Evolutionary conservation across 2,797 vertebrate species (phyloP), one percentile per base, ranked within the genome.

Genomic region (Alca torda): DNA sequence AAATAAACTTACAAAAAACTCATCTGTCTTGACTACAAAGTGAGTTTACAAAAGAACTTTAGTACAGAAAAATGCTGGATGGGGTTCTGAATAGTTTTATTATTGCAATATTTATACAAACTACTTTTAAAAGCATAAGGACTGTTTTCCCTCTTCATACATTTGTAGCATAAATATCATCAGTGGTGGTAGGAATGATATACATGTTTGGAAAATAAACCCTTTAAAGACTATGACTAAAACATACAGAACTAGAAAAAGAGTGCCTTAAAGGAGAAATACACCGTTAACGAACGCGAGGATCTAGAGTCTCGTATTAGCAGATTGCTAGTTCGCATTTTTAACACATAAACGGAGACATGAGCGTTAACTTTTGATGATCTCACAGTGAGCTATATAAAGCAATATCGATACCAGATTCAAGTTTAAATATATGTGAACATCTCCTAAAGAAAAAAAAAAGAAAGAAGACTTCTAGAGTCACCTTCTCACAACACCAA

Each of bases 1-100:
- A 96, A 94, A 94, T 95, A 96, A 96, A 96, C 89, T 73, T 90
- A 74, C 21, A 91, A 92, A 95, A 95, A 95, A 48, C 64, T 63
- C 74, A 80, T 87, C 43, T 85, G 82, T 89, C 91, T 93, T 89
- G 88, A 80, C 83, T 94, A 87, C 84, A 90, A 96, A 96, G 95
- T 75, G n/a, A 91, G 87, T 90, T 96, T 96, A 95, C 59, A 84
- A 95, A 97, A 81, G 93, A 82, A 67, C 51, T 75, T 92, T 88
- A 90, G 75, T n/a, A 78, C 73, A 92, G 63, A 73, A 61, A 90
- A 87, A 77, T 85, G 54, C 51, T 78, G 73, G 80, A 76, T 68
- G 82, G 69, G 24, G 63, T 95, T 93, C 70, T 93, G 81, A 97
- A 75, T 56, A 41, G 50, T 87, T 95, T 96, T 93, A 87, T 70